phyloP scores from a whole-genome alignment of 1,140 invertebrate species.

The Brachionus calyciflorus region DNA sequence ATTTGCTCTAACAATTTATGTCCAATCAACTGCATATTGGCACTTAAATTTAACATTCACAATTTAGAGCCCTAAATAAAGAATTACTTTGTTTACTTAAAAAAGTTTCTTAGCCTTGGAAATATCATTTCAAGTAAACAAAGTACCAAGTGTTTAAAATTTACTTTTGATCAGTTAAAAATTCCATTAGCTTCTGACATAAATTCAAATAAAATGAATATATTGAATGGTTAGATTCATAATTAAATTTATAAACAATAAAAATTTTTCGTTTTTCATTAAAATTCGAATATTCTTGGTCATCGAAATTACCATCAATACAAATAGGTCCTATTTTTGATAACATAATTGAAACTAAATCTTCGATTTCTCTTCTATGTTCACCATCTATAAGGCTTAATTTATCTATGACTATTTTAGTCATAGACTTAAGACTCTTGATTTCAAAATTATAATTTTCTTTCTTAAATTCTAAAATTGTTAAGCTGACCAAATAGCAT shows the following conservation, averaged over 20 bases:
- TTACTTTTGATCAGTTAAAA: background rate
- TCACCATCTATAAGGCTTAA: background rate
- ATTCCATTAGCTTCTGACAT: background rate
- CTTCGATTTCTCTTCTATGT: background rate
- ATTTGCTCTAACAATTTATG: background rate
- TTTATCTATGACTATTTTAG: constrained; percentile 4
- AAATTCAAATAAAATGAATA: constrained; percentile 10
- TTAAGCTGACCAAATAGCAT: background rate
- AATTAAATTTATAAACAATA: background rate
- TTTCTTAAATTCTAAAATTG: background rate
- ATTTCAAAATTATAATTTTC: background rate
- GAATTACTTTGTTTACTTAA: no score
- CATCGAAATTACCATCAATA: background rate
- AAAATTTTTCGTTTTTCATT: background rate
- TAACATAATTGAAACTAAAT: background rate
- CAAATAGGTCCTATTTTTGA: constrained; percentile 6
- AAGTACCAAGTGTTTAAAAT: no score
- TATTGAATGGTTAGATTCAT: background rate
- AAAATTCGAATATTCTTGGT: background rate
- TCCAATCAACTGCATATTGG: background rate
- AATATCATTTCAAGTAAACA: no score
- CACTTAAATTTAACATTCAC: no score
- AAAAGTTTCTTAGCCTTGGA: no score
- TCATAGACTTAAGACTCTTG: background rate
- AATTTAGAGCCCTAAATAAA: no score